Conservation (phyloP, 2,113 vertebrate genomes). For the Neogale vison region DNA sequence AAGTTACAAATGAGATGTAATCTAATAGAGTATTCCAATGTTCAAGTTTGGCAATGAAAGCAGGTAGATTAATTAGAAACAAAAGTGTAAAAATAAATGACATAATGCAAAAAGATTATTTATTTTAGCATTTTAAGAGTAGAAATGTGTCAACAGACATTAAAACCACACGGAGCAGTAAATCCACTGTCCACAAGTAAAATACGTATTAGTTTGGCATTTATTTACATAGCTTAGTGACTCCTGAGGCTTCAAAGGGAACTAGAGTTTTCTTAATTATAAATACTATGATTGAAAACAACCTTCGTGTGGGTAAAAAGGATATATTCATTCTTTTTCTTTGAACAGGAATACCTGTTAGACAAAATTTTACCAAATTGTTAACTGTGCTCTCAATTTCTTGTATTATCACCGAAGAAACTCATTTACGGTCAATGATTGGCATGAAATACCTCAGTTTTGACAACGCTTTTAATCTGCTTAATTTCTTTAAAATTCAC, state of each 20-base stretch:
- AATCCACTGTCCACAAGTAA: background rate
- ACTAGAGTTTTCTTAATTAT: constrained; percentile 58
- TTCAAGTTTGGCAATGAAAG: constrained; percentile 5
- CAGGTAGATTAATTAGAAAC: background rate
- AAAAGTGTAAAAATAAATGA: background rate
- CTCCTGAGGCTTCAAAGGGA: constrained; percentile 58
- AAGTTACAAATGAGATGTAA: background rate
- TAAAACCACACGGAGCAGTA: constrained; percentile 43
- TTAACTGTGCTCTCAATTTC: background rate
- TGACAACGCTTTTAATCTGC: background rate
- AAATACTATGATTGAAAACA: constrained; percentile 67
- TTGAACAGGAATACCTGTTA: constrained; percentile 41
- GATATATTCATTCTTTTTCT: background rate
- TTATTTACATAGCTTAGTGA: constrained; percentile 67
- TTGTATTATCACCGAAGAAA: constrained; percentile 35
- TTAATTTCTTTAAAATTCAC: background rate
- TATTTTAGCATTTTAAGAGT: background rate
- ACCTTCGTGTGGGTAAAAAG: background rate
- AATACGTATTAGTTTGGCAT: background rate
- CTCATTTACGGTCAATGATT: background rate
- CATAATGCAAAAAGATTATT: background rate
- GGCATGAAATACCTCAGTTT: background rate
- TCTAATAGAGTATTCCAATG: background rate
- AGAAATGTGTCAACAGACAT: constrained; percentile 33
- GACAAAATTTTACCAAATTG: constrained; percentile 8